These are phyloP conservation scores for Regulus satrapa DNA, from an alignment of 2,113 vertebrate species.

Conservation along the genomic window DNA sequence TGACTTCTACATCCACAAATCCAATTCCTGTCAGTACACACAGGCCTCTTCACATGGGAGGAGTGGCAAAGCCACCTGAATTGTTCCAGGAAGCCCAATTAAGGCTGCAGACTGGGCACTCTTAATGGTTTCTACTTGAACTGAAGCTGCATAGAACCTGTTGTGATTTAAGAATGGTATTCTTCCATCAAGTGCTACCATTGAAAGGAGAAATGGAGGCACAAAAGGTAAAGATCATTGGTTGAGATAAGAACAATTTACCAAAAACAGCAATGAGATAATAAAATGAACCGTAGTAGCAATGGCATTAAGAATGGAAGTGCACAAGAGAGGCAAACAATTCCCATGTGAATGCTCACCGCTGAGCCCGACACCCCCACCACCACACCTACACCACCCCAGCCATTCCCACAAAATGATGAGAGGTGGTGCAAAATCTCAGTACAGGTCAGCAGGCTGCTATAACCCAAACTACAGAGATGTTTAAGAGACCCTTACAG, in stretches of 20 bases:
- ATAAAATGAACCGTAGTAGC: not conserved
- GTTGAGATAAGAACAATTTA: not conserved
- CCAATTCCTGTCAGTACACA: accelerated
- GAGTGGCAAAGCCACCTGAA: not conserved
- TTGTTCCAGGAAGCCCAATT: not conserved
- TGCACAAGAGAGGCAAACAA: not conserved
- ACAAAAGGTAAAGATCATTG: not conserved
- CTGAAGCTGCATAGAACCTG: not conserved
- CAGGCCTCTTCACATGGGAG: not conserved
- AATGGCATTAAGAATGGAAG: not conserved
- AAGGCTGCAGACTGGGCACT: not conserved
- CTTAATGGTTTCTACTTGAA: not conserved
- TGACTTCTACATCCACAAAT: not conserved
- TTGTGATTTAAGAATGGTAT: not conserved
- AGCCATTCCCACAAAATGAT: not conserved
- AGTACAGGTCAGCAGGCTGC: not conserved
- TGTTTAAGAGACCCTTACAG: not conserved
- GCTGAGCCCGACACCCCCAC: not conserved
- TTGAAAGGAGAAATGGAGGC: not conserved
- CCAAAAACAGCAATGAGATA: not conserved
- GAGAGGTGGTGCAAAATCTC: not conserved
- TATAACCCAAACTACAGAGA: not conserved
- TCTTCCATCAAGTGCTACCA: not conserved
- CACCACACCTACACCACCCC: not conserved
- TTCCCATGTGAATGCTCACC: not conserved